Evolutionary conservation across 2,113 vertebrate genomes (phyloP), one percentile per base, ranked within the genome.

Genomic region (Chlorodrepanis virens): DNA sequence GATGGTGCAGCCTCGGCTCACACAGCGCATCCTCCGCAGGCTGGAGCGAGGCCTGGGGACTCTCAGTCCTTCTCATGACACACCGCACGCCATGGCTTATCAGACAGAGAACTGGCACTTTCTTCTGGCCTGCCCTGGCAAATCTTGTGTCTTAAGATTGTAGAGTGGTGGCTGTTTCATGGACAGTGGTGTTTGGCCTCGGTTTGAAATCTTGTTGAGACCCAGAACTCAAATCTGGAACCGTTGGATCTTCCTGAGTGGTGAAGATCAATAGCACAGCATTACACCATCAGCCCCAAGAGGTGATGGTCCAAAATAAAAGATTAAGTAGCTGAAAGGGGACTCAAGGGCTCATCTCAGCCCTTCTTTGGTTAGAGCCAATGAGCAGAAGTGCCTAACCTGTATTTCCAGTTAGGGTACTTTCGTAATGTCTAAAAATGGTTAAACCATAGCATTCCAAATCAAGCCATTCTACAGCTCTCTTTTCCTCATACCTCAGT

Each of bases 51-150:
- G 31, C 29, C 44, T 72, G 42, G 7, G 14, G 50, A 24, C 35
- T 64, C 68, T 11, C 5, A 1, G 24, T 7, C 39, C 78, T 22
- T 8, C 21, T 42, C 67, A 0, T 18, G 33, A 5, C 44, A 17
- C 27, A 0, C 33, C 72, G 14, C 60, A 18, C 12, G 1, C 27
- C 8, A 0, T 5, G 22, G 40, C 60, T 87, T 4, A 2, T 29
- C 19, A 2, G 7, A 16, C 14, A 8, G 15, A 57, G 39, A 57
- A 5, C 39, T 39, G 12, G 6, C 17, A 1, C 37, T 84, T 68
- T 10, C 56, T 67, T 42, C 67, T 77, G 83, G 28, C 33, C 47
- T 52, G 7, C 14, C 31, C 8, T 9, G 42, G 35, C 42, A 67
- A 44, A 80, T 50, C 53, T 27, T 21, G 13, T 2, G 22, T 13